Evolutionary conservation across 2,113 vertebrate species (phyloP).

Genomic region (Tympanuchus pallidicinctus): DNA sequence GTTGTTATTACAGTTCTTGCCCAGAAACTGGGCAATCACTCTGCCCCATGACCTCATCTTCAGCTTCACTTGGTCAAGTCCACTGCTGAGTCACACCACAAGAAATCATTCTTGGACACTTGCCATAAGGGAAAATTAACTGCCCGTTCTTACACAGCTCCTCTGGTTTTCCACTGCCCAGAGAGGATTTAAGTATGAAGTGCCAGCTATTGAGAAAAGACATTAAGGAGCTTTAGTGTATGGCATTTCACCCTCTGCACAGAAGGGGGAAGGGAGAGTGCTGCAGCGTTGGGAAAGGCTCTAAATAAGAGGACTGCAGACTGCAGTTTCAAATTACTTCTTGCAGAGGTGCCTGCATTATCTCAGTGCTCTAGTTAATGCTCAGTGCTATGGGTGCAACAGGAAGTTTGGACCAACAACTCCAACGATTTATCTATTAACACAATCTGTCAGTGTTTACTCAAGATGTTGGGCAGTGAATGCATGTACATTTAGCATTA

Average conservation of each 20-base stretch:
- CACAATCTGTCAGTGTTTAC: not conserved
- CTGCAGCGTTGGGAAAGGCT: not conserved
- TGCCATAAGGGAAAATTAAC: not conserved
- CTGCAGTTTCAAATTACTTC: slow-evolving; percentile 1
- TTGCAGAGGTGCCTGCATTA: not conserved
- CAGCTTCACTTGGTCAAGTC: not conserved
- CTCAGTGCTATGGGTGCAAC: not conserved
- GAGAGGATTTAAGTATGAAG: not conserved
- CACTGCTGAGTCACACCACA: not conserved
- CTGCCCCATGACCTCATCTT: not conserved
- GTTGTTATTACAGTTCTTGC: not conserved
- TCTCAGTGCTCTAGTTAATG: not conserved
- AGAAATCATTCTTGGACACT: not conserved
- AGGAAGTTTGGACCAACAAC: not conserved
- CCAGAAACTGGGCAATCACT: not conserved
- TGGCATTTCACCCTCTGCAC: not conserved
- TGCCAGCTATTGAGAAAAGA: not conserved
- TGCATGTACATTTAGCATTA: not conserved
- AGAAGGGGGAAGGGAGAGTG: fast-evolving
- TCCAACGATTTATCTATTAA: not conserved
- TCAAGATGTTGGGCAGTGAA: not conserved
- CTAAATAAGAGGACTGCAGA: not conserved
- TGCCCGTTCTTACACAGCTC: not conserved
- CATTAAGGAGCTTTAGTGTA: slow-evolving; percentile 40
- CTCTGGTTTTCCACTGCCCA: fast-evolving